These are phyloP conservation scores for Choloepus didactylus DNA, from an alignment of 2,797 vertebrate species.

Conservation along the genomic window DNA sequence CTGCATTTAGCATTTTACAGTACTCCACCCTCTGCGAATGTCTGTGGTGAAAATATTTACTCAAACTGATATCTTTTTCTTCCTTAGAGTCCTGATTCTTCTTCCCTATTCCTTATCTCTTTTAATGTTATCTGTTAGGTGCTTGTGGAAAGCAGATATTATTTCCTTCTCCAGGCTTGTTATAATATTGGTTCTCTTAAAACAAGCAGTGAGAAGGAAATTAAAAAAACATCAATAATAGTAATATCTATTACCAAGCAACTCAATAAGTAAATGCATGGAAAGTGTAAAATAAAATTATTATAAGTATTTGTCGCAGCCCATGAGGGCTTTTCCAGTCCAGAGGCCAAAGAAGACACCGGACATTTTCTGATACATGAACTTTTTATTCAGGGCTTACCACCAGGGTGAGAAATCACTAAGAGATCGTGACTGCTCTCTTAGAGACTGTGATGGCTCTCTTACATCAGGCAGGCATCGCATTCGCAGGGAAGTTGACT, in stretches of 20 bases:
- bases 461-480: no score
- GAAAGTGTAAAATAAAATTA: conserved; percentile 7
- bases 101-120: background rate
- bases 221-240: conserved; percentile 21
- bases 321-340: no score
- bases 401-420: no score
- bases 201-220: conserved; percentile 41
- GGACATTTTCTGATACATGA: no score
- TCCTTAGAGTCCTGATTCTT: background rate
- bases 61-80: background rate
- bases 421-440: no score
- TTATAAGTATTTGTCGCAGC: background rate
- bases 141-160: background rate
- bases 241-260: background rate
- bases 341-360: no score
- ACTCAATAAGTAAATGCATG: background rate
- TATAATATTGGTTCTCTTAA: conserved; percentile 29
- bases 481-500: no score
- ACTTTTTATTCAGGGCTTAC: no score
- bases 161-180: background rate
- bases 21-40: background rate
- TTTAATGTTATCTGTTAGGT: background rate
- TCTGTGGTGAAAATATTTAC: background rate
- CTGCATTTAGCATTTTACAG: background rate
- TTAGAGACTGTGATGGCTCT: no score